A percentile compares a stretch with the other conserved stretches of the same genome.
Conservation (phyloP, 2,113 vertebrate species). For the Cacatua alba region DNA sequence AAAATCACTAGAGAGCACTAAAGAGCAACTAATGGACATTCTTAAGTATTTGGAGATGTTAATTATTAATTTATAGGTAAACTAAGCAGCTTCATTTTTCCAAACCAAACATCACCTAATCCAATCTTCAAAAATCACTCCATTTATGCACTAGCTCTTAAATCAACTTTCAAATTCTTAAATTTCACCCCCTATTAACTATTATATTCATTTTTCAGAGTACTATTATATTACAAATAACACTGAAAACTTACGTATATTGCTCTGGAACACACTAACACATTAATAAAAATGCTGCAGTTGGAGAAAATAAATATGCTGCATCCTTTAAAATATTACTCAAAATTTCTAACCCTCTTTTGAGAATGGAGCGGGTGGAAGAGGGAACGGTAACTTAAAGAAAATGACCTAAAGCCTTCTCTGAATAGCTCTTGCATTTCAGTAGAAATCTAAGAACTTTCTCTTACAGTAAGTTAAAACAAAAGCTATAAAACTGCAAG, state of each 20-base stretch:
- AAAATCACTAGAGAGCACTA: constrained; percentile 65
- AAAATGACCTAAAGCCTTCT: not conserved
- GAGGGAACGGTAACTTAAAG: not conserved
- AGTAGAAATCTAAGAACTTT: not conserved
- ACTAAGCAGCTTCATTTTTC: not conserved
- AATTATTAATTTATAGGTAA: not conserved
- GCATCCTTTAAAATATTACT: not conserved
- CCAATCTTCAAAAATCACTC: not conserved
- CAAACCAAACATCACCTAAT: not conserved
- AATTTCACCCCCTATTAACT: not conserved
- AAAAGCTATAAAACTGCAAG: not conserved
- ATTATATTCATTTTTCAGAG: not conserved
- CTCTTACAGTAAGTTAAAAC: not conserved
- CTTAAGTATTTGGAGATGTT: not conserved
- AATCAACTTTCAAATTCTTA: not conserved
- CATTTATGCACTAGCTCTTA: not conserved
- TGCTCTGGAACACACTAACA: not conserved
- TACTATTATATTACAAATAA: not conserved
- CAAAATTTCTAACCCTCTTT: not conserved
- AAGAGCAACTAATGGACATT: constrained; percentile 35
- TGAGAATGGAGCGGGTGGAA: not conserved
- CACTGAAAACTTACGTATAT: not conserved
- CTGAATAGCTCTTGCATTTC: not conserved
- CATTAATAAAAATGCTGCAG: not conserved
- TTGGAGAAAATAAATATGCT: not conserved